Evolutionary conservation across 2,113 vertebrate species (phyloP).

Genomic region (Pluvialis apricaria): DNA sequence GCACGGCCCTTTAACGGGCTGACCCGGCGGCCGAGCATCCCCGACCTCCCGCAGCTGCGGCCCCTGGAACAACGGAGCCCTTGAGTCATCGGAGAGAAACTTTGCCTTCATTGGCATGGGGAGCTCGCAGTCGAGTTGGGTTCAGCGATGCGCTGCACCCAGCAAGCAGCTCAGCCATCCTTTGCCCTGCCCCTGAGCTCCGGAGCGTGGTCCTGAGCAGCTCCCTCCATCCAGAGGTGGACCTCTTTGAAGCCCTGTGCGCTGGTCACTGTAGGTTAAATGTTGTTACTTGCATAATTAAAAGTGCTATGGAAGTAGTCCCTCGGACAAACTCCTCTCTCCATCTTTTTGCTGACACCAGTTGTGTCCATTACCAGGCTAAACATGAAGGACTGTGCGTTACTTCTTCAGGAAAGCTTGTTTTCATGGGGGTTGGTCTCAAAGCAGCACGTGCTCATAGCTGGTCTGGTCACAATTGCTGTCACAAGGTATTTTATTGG

Average conservation of each 20-base stretch:
- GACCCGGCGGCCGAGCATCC: not conserved
- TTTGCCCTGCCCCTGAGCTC: not conserved
- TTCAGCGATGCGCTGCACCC: not conserved
- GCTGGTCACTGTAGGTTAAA: not conserved
- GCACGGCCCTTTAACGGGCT: not conserved
- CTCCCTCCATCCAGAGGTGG: not conserved
- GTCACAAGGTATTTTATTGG: not conserved
- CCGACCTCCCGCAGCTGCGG: not conserved
- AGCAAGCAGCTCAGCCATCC: not conserved
- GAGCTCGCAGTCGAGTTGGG: fast-evolving
- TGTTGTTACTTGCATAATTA: fast-evolving
- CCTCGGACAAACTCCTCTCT: not conserved
- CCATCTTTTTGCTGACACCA: fast-evolving
- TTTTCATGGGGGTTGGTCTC: fast-evolving
- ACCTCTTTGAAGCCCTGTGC: fast-evolving
- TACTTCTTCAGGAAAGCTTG: not conserved
- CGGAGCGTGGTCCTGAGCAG: fast-evolving
- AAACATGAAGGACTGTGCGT: not conserved
- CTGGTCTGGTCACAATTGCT: not conserved
- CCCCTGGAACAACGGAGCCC: not conserved
- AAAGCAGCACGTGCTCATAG: not conserved
- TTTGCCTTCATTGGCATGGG: not conserved
- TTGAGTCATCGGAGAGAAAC: not conserved
- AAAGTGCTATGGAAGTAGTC: no score
- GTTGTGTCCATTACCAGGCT: not conserved